These are phyloP conservation scores for Tenthredo notha DNA, from an alignment of 2,888 invertebrate genomes.

Conservation along the genomic window DNA sequence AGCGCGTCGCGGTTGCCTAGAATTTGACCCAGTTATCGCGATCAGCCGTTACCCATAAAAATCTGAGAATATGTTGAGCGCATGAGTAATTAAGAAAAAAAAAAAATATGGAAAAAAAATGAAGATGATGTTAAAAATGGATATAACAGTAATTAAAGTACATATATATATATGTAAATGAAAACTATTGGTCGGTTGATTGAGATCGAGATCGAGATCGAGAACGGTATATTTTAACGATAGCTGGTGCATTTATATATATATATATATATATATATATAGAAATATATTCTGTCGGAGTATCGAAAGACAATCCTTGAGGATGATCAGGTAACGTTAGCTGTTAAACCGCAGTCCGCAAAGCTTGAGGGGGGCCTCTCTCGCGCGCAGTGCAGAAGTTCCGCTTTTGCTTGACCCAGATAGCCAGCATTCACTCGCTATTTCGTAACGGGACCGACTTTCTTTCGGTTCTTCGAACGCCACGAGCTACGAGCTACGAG, in stretches of 20 bases:
- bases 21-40: conserved; percentile 54
- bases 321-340: conserved; percentile 16
- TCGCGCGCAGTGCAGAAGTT: conserved; percentile 69
- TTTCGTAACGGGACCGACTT: conserved; percentile 76
- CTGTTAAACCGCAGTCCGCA: conserved; percentile 35
- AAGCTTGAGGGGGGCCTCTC: conserved; percentile 45
- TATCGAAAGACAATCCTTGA: conserved; percentile 15
- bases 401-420: conserved; percentile 77
- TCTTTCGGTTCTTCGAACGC: conserved; percentile 63
- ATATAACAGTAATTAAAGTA: not conserved
- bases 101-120: not conserved
- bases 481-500: conserved; percentile 42
- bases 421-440: conserved; percentile 76
- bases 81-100: conserved; percentile 1
- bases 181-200: not conserved
- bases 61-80: not conserved
- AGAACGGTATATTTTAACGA: conserved; percentile 8
- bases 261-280: no score
- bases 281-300: not conserved
- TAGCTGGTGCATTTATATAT: not conserved
- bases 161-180: not conserved
- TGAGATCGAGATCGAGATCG: conserved; percentile 4
- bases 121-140: not conserved
- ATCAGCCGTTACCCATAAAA: conserved; percentile 13
- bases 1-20: conserved; percentile 34